Conservation (phyloP, 1,140 invertebrate species). For the Eupeodes corollae region DNA sequence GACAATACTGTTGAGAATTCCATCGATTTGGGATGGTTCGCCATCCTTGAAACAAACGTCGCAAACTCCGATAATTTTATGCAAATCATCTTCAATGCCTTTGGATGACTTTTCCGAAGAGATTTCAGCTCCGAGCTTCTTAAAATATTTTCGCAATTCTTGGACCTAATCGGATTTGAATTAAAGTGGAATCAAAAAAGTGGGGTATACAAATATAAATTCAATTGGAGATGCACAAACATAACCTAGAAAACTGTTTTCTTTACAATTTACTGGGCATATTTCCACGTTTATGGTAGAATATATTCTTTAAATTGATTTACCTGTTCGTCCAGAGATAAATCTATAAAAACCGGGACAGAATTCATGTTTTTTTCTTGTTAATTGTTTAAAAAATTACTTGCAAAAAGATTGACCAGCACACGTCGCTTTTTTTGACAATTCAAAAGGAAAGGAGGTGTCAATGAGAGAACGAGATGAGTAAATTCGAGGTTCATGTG, state of each 20-base stretch:
- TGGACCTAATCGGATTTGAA: slow-evolving; percentile 53
- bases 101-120: slow-evolving; percentile 80
- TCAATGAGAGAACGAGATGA: too few species aligned
- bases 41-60: slow-evolving; percentile 82
- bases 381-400: slow-evolving; percentile 2
- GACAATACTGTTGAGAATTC: slow-evolving; percentile 80
- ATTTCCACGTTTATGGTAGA: neutral
- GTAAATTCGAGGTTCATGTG: too few species aligned
- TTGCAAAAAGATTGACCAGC: slow-evolving; percentile 1
- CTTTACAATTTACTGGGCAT: neutral
- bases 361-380: slow-evolving; percentile 47
- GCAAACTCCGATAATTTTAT: slow-evolving; percentile 89
- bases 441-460: neutral
- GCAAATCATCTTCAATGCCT: slow-evolving; percentile 85
- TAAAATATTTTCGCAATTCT: slow-evolving; percentile 80
- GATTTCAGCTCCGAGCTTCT: slow-evolving; percentile 82
- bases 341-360: slow-evolving; percentile 69
- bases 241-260: slow-evolving; percentile 37
- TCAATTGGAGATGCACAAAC: slow-evolving; percentile 14
- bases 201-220: slow-evolving; percentile 17
- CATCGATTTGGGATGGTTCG: slow-evolving; percentile 68
- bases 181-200: slow-evolving; percentile 7
- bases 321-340: slow-evolving; percentile 69
- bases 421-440: slow-evolving; percentile 9
- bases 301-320: slow-evolving; percentile 8